Percentiles rank a stretch among this genome's conserved stretches.
These are phyloP conservation scores for Boulengeromyrus knoepffleri DNA, from an alignment of 2,113 vertebrate species.

Conservation along the genomic window DNA sequence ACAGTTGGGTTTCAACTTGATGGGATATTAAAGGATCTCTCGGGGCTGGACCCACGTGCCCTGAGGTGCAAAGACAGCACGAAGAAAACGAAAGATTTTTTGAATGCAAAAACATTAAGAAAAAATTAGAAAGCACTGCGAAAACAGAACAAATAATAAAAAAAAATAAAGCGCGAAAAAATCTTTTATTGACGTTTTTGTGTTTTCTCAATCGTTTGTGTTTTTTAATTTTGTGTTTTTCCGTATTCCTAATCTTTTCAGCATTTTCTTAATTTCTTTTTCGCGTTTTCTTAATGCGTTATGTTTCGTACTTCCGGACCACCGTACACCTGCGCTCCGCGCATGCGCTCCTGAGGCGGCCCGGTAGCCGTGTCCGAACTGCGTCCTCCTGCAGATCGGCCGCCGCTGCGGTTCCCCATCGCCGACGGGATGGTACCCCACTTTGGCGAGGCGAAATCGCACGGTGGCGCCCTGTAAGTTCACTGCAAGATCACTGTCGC, in stretches of 20 bases:
- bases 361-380: not conserved
- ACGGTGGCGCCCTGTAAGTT: not conserved
- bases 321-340: not conserved
- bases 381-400: not conserved
- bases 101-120: not conserved
- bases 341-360: not conserved
- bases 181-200: not conserved
- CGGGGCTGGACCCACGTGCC: not conserved
- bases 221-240: not conserved
- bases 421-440: not conserved
- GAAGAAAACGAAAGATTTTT: not conserved
- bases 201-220: not conserved
- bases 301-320: not conserved
- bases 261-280: not conserved
- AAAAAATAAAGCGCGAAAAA: not conserved
- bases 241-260: not conserved
- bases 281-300: not conserved
- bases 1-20: not conserved
- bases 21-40: not conserved
- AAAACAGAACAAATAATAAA: not conserved
- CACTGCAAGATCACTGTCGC: not conserved
- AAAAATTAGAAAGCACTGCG: not conserved
- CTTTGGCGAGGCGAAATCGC: not conserved
- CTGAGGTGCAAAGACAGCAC: not conserved
- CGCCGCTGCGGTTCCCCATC: not conserved